phyloP scores from a whole-genome alignment of 2,888 invertebrate genomes.

The Neria commutata region DNA sequence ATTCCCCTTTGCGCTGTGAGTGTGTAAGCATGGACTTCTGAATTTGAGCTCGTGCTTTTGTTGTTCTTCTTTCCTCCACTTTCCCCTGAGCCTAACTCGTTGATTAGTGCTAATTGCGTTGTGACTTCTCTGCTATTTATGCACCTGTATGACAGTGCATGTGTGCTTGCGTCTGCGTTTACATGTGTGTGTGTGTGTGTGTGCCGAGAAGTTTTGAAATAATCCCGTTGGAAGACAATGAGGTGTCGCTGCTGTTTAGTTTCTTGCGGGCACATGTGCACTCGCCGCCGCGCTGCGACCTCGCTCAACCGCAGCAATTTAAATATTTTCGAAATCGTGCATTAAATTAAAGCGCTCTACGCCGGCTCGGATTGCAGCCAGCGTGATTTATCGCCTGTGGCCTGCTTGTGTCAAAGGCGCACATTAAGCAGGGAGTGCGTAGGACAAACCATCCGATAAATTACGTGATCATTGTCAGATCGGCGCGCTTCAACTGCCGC shows the following conservation, averaged over 20 bases:
- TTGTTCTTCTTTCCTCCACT: too few relatives aligned
- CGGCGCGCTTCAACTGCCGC: constrained; percentile 40
- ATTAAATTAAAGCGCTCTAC: constrained; percentile 53
- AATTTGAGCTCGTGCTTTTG: too few relatives aligned
- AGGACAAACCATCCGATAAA: constrained; percentile 50
- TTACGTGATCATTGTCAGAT: constrained; percentile 48
- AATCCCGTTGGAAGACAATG: too few relatives aligned
- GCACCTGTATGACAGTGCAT: too few relatives aligned
- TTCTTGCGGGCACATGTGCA: background rate
- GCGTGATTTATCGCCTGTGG: background rate
- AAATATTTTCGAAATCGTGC: constrained; percentile 52
- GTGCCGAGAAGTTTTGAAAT: too few relatives aligned
- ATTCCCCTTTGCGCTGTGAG: too few relatives aligned
- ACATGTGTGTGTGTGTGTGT: constrained; percentile 12
- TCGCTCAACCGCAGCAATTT: constrained; percentile 42
- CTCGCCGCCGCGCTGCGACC: constrained; percentile 31
- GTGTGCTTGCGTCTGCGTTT: background rate
- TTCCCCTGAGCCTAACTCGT: too few relatives aligned
- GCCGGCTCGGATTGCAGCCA: constrained; percentile 8
- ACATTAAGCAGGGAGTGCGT: background rate
- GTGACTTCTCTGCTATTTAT: too few relatives aligned
- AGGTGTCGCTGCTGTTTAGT: constrained; percentile 2
- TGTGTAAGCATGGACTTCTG: too few relatives aligned
- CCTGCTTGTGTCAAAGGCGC: too few relatives aligned
- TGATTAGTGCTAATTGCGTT: too few relatives aligned